A percentile compares a stretch with the other conserved stretches of the same genome.
phyloP scores from a whole-genome alignment of 2,797 vertebrate genomes.

The Pygocentrus nattereri region DNA sequence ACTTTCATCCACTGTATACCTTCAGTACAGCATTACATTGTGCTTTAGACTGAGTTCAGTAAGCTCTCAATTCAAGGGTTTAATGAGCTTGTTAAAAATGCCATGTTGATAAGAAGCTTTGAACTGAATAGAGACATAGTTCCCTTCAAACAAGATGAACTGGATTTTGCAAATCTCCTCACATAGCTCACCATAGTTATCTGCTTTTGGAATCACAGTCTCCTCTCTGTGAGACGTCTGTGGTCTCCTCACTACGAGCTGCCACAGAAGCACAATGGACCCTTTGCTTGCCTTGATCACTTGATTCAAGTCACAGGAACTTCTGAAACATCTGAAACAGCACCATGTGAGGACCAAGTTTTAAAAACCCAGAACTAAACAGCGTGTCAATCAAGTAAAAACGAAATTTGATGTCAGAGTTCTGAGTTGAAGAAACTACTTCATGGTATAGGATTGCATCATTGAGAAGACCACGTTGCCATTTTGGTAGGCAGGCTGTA shows the following conservation, averaged over 20 bases:
- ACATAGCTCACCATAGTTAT: not conserved
- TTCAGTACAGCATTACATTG: no score
- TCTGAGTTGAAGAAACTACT: not conserved
- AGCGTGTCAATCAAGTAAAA: not conserved
- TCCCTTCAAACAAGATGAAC: not conserved
- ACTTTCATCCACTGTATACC: no score
- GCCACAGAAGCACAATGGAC: not conserved
- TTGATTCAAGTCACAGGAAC: not conserved
- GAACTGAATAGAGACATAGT: not conserved
- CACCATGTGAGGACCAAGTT: not conserved
- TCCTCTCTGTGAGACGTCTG: not conserved
- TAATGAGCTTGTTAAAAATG: not conserved
- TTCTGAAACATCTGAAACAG: not conserved
- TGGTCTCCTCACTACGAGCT: not conserved
- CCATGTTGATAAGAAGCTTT: not conserved
- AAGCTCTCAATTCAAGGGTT: not conserved
- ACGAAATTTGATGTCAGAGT: no score
- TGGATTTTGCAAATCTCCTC: not conserved
- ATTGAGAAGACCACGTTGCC: no score
- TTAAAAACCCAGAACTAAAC: not conserved
- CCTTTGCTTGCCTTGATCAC: not conserved
- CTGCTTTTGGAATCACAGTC: not conserved
- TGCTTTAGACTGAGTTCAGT: not conserved
- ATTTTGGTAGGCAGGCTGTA: no score
- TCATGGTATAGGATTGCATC: no score